phyloP scores from a whole-genome alignment of 1,140 invertebrate genomes.

The Listronotus oregonensis region DNA sequence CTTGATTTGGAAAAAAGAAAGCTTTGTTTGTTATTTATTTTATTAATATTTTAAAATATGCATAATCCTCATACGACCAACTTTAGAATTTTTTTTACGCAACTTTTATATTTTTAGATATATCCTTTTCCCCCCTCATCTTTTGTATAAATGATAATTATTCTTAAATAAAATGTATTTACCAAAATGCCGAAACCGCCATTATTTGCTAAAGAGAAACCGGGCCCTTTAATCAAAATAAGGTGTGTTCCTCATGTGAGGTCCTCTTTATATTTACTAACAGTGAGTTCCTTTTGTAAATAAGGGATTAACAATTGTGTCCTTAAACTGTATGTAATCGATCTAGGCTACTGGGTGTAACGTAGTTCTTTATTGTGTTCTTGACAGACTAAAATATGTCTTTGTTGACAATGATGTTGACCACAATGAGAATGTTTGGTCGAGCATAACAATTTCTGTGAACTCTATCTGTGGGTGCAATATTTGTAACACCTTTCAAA shows the following conservation, averaged over 20 bases:
- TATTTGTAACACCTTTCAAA: constrained; percentile 8
- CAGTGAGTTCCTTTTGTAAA: constrained; percentile 49
- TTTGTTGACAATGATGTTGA: constrained; percentile 25
- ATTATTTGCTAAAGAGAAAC: constrained; percentile 1
- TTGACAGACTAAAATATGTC: constrained; percentile 18
- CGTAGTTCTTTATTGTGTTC: constrained; percentile 17
- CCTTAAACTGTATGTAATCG: constrained; percentile 54
- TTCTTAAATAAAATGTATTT: background rate
- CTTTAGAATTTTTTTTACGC: too few relatives aligned
- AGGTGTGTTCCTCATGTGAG: constrained; percentile 48
- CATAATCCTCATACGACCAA: too few relatives aligned
- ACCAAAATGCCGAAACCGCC: background rate
- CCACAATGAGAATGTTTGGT: constrained; percentile 12
- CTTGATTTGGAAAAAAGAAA: too few relatives aligned
- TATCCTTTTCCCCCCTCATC: too few relatives aligned
- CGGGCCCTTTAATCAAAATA: constrained; percentile 21
- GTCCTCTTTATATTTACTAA: constrained; percentile 44
- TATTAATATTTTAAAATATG: too few relatives aligned
- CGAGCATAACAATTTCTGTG: background rate
- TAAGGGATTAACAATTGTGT: constrained; percentile 53
- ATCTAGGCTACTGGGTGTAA: constrained; percentile 39
- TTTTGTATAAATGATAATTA: too few relatives aligned
- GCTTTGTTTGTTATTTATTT: too few relatives aligned
- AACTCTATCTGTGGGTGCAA: background rate
- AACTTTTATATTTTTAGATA: too few relatives aligned